Evolutionary conservation across 2,113 vertebrate genomes (phyloP).

Genomic region (Pithys albifrons): DNA sequence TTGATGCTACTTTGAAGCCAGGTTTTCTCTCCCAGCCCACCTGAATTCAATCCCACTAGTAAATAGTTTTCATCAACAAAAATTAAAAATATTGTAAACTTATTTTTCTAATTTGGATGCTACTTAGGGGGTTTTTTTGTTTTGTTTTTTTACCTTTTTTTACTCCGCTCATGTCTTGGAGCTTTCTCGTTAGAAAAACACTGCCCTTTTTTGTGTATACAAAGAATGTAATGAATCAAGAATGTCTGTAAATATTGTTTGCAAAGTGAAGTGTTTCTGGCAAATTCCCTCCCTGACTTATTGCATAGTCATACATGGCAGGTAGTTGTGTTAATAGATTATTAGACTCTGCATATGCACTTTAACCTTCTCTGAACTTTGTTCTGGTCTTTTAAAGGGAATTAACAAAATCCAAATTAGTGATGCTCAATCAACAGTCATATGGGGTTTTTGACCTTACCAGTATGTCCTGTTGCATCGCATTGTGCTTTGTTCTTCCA

Average conservation of each 20-base stretch:
- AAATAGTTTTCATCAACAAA: neutral
- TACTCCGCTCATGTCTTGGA: neutral
- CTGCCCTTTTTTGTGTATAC: neutral
- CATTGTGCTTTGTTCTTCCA: slow-evolving; percentile 9
- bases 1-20: neutral
- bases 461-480: neutral
- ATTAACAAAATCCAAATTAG: slow-evolving; percentile 31
- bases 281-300: neutral
- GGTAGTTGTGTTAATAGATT: slow-evolving; percentile 29
- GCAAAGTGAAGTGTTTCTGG: slow-evolving; percentile 32
- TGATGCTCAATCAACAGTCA: neutral
- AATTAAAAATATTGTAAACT: neutral
- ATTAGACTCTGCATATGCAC: neutral
- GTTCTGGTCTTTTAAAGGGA: slow-evolving; percentile 21
- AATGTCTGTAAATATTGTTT: slow-evolving; percentile 15
- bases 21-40: neutral
- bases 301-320: slow-evolving; percentile 6
- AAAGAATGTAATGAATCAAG: neutral
- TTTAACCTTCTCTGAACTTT: slow-evolving; percentile 35
- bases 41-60: neutral
- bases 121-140: neutral
- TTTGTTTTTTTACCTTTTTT: neutral
- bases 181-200: neutral
- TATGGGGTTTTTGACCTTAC: neutral
- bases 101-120: neutral